phyloP scores from a whole-genome alignment of 2,113 vertebrate species.

The Gymnorhina tibicen region DNA sequence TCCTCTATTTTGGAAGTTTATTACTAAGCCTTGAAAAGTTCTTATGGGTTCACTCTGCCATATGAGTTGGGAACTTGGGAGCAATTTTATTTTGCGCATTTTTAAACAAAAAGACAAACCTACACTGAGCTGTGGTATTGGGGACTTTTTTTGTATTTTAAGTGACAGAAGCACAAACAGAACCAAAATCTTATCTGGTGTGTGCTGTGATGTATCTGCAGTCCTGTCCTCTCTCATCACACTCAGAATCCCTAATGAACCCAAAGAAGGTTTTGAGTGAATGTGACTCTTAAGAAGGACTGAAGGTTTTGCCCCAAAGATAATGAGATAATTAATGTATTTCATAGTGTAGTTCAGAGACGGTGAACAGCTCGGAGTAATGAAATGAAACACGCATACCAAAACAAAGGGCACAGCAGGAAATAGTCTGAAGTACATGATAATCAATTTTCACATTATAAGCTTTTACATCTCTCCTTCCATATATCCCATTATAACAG shows the following conservation, averaged over 20 bases:
- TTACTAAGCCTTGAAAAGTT: constrained; percentile 6
- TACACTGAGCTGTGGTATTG: background rate
- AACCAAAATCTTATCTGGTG: background rate
- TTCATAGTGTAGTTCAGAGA: constrained; percentile 10
- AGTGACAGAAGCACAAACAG: background rate
- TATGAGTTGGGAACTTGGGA: background rate
- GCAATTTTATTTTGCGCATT: constrained; percentile 5
- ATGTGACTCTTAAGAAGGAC: background rate
- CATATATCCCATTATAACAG: constrained; percentile 12
- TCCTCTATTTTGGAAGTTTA: constrained; percentile 15
- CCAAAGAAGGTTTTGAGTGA: background rate
- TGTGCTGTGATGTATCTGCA: background rate
- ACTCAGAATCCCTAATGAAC: background rate
- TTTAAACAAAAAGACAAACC: background rate
- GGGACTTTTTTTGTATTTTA: background rate
- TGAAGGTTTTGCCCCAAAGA: constrained; percentile 41
- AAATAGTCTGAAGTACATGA: constrained; percentile 44
- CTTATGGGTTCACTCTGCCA: background rate
- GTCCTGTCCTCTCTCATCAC: background rate
- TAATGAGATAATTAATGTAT: constrained; percentile 36
- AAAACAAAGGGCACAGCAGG: constrained; percentile 61
- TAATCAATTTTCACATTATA: constrained; percentile 60
- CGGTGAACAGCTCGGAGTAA: background rate
- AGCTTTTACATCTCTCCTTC: constrained; percentile 43
- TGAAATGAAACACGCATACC: constrained; percentile 11